A percentile compares a stretch with the other conserved stretches of the same genome.
Conservation (phyloP, 1,140 invertebrate genomes). For the Heliothis virescens region DNA sequence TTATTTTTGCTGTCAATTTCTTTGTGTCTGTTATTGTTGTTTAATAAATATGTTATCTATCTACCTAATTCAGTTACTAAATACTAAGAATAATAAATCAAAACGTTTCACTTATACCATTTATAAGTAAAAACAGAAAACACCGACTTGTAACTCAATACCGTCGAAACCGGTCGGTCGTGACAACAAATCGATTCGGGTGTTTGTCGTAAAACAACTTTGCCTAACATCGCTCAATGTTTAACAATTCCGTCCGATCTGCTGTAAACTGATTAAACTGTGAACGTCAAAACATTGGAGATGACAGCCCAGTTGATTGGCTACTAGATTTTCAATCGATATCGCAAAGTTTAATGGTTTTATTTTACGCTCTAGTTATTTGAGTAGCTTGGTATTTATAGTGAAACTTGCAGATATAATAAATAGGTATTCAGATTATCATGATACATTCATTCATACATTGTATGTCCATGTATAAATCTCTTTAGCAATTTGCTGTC, state of each 20-base stretch:
- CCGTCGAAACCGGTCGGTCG: background rate
- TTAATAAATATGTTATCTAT: no score
- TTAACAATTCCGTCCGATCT: conserved; percentile 24
- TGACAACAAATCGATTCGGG: conserved; percentile 8
- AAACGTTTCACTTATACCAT: no score
- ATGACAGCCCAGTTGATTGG: conserved; percentile 3
- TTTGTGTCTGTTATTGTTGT: no score
- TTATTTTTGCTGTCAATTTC: no score
- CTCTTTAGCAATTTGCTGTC: no score
- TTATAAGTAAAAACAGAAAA: background rate
- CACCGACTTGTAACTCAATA: background rate
- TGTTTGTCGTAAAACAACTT: conserved; percentile 39
- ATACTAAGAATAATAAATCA: no score
- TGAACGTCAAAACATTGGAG: conserved; percentile 6
- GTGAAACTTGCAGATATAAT: no score
- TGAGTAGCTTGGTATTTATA: no score
- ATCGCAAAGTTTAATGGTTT: background rate
- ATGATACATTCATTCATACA: no score
- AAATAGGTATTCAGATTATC: no score
- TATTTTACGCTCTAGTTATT: background rate
- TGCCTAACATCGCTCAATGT: conserved; percentile 31
- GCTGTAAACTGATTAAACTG: conserved; percentile 36
- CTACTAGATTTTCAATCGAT: background rate
- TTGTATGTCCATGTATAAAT: no score
- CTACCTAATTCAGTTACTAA: no score